A percentile compares a stretch with the other conserved stretches of the same genome.
These are phyloP conservation scores for Polylopha cassiicola DNA, from an alignment of 2,888 invertebrate species.

Conservation along the genomic window DNA sequence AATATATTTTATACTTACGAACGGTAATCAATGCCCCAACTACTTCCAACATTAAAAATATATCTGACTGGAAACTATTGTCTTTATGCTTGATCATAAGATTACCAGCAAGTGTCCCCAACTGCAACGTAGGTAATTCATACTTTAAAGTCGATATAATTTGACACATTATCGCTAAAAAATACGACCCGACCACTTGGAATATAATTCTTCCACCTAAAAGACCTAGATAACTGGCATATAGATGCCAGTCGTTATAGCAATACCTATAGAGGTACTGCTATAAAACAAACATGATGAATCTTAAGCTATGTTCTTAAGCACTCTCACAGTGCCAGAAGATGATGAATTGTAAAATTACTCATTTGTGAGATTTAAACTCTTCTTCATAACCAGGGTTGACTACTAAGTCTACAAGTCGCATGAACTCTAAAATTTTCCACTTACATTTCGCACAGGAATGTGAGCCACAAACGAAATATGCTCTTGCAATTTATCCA, in stretches of 20 bases:
- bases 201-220: too few relatives aligned
- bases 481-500: conserved; percentile 78
- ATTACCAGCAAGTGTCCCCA: conserved; percentile 81
- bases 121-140: conserved; percentile 47
- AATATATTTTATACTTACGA: conserved; percentile 60
- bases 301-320: too few relatives aligned
- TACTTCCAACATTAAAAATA: conserved; percentile 77
- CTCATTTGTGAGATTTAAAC: too few relatives aligned
- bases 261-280: not conserved
- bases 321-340: too few relatives aligned
- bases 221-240: too few relatives aligned
- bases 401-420: too few relatives aligned
- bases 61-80: conserved; percentile 80
- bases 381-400: too few relatives aligned
- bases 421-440: too few relatives aligned
- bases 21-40: conserved; percentile 72
- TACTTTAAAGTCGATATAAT: not conserved
- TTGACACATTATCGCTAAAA: too few relatives aligned
- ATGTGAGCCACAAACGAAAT: conserved; percentile 84
- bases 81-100: conserved; percentile 80
- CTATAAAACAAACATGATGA: too few relatives aligned
- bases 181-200: too few relatives aligned
- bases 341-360: too few relatives aligned
- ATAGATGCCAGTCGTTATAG: conserved; percentile 16
- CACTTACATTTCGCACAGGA: conserved; percentile 85